Percentiles rank a stretch among this genome's conserved stretches.
phyloP scores from a whole-genome alignment of 2,113 vertebrate species.

The Pardalotus punctatus region DNA sequence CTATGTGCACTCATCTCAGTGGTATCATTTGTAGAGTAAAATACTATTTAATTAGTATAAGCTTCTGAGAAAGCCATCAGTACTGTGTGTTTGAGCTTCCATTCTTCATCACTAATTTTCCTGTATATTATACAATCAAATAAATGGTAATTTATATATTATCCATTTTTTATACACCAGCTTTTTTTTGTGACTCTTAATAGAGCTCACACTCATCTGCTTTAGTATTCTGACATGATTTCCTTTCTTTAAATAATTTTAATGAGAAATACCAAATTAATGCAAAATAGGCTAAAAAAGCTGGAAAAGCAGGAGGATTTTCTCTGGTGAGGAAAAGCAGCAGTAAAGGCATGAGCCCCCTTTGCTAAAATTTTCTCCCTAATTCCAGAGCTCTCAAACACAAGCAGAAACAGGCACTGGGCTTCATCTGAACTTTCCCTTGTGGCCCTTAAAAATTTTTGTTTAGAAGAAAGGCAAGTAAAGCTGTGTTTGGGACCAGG shows the following conservation, averaged over 20 bases:
- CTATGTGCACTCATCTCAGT: neutral
- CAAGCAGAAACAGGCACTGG: neutral
- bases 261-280: neutral
- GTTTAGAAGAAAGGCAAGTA: neutral
- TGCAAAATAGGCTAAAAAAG: neutral
- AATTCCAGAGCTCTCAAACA: neutral
- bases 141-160: neutral
- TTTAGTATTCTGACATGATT: neutral
- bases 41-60: neutral
- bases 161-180: neutral
- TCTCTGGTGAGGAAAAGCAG: neutral
- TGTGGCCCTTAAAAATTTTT: neutral
- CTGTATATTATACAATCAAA: neutral
- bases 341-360: neutral
- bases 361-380: neutral
- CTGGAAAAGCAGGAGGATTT: neutral
- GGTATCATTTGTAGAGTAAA: neutral
- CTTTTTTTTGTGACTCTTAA: neutral
- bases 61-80: neutral
- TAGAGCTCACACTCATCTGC: neutral
- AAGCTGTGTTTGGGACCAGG: neutral
- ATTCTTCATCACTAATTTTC: neutral
- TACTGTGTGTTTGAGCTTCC: neutral
- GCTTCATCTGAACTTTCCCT: neutral
- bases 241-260: neutral